These are phyloP conservation scores for Melieria omissa DNA, from an alignment of 2,888 invertebrate genomes.

Conservation along the genomic window DNA sequence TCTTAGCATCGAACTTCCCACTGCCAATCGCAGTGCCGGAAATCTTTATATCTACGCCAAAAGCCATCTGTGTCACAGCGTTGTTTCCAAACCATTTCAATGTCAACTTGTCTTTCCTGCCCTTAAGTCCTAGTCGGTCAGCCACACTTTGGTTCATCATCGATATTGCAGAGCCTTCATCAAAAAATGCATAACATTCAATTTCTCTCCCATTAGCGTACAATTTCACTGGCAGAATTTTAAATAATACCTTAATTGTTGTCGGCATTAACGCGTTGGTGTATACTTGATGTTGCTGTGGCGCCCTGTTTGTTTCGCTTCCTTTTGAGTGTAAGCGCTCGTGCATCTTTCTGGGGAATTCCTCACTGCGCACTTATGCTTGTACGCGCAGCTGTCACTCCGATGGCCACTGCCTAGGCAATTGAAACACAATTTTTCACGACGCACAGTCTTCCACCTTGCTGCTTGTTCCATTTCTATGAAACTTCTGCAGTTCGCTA, in stretches of 20 bases:
- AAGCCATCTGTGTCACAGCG: constrained; percentile 30
- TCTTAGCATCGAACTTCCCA: constrained; percentile 29
- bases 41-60: constrained; percentile 30
- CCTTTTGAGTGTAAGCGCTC: not conserved
- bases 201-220: constrained; percentile 26
- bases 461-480: too few relatives aligned
- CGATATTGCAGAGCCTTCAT: constrained; percentile 39
- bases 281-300: not conserved
- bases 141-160: constrained; percentile 17
- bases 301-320: not conserved
- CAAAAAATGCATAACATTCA: constrained; percentile 29
- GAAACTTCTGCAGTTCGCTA: too few relatives aligned
- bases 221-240: constrained; percentile 38
- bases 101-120: constrained; percentile 30
- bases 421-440: constrained; percentile 26
- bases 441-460: too few relatives aligned
- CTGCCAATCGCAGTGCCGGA: constrained; percentile 25
- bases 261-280: not conserved
- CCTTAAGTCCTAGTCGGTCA: constrained; percentile 31
- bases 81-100: constrained; percentile 42
- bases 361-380: not conserved
- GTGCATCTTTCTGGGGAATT: not conserved
- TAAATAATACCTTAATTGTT: constrained; percentile 25
- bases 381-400: constrained; percentile 13
- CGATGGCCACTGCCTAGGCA: constrained; percentile 23